Evolutionary conservation across 2,888 invertebrate genomes (phyloP).

Genomic region (Monopis laevigella): DNA sequence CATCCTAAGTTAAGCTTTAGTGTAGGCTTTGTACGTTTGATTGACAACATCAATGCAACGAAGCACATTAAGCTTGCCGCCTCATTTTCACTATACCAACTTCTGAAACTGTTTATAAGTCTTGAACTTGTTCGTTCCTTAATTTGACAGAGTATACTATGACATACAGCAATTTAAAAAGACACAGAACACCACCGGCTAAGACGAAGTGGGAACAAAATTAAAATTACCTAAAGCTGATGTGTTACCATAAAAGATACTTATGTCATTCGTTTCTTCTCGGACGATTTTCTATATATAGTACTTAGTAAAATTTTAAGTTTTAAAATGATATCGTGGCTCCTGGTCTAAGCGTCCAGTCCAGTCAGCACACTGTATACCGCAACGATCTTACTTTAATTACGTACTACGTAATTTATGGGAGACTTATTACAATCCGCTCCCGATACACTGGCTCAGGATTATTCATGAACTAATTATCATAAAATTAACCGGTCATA

Average conservation of each 20-base stretch:
- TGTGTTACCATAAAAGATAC: constrained; percentile 1
- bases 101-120: too few relatives aligned
- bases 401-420: constrained; percentile 63
- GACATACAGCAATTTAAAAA: too few relatives aligned
- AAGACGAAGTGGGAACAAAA: too few relatives aligned
- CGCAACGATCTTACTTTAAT: constrained; percentile 64
- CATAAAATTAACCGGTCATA: constrained; percentile 62
- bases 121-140: too few relatives aligned
- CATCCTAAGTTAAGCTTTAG: too few relatives aligned
- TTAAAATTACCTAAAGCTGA: too few relatives aligned
- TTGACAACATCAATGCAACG: too few relatives aligned
- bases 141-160: too few relatives aligned
- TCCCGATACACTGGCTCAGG: constrained; percentile 46
- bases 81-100: too few relatives aligned
- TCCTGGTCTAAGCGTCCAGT: constrained; percentile 6
- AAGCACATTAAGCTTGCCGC: too few relatives aligned
- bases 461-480: constrained; percentile 60
- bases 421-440: constrained; percentile 61
- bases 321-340: background rate
- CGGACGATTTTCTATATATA: background rate
- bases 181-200: too few relatives aligned
- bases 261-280: background rate
- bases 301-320: background rate
- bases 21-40: too few relatives aligned
- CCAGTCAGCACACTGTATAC: background rate